These are phyloP conservation scores for Drosophila biarmipes DNA, from an alignment of 1,140 invertebrate genomes.

Conservation along the genomic window DNA sequence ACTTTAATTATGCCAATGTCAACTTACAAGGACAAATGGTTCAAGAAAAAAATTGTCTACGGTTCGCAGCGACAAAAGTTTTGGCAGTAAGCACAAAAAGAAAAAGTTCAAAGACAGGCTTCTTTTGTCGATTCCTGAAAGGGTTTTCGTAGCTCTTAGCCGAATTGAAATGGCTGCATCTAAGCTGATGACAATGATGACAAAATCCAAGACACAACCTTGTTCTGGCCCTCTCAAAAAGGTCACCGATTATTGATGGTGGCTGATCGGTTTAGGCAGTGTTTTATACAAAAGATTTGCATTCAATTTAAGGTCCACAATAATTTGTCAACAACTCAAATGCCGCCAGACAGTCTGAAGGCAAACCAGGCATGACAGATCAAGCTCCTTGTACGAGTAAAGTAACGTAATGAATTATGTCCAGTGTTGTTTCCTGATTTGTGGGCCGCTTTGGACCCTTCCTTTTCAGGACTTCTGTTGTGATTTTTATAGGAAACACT, in stretches of 20 bases:
- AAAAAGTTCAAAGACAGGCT: conserved; percentile 25
- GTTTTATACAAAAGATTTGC: conserved; percentile 40
- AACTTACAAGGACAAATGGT: conserved; percentile 49
- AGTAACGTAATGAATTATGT: conserved; percentile 60
- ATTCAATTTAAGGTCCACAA: conserved; percentile 33
- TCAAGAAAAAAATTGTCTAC: conserved; percentile 61
- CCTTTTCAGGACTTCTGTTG: background rate
- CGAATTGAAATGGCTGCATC: conserved; percentile 50
- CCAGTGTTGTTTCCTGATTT: conserved; percentile 49
- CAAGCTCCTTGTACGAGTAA: conserved; percentile 44
- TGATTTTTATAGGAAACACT: background rate
- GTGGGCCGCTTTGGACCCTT: background rate
- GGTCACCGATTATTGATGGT: conserved; percentile 47
- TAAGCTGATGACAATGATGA: conserved; percentile 29
- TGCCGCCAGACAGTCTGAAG: conserved; percentile 11
- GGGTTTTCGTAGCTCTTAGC: conserved; percentile 56
- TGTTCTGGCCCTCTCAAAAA: conserved; percentile 11
- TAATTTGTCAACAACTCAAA: conserved; percentile 58
- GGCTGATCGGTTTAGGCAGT: conserved; percentile 30
- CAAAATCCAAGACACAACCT: background rate
- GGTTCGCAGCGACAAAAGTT: conserved; percentile 29
- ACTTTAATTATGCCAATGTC: conserved; percentile 65
- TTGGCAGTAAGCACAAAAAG: conserved; percentile 36
- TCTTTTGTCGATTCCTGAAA: conserved; percentile 33
- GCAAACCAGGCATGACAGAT: conserved; percentile 19